Evolutionary conservation across 2,888 invertebrate genomes (phyloP).

Genomic region (Hirtodrosophila cameraria): DNA sequence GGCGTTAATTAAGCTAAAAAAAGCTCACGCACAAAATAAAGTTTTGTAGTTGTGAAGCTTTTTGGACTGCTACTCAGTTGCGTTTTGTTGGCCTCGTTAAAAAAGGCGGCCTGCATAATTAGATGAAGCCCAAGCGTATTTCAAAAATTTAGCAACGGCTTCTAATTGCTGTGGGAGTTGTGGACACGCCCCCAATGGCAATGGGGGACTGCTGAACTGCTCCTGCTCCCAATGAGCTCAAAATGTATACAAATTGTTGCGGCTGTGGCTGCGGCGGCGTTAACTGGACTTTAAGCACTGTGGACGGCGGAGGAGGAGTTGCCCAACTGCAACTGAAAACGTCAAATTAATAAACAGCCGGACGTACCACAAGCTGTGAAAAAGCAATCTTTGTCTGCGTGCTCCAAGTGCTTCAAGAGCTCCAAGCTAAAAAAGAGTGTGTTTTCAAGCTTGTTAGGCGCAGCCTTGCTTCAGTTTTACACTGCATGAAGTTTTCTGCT

Average conservation of each 20-base stretch:
- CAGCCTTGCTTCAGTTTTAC: background rate
- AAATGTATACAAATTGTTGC: slow-evolving; percentile 73
- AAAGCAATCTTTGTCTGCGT: slow-evolving; percentile 72
- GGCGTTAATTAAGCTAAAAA: background rate
- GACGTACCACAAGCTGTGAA: slow-evolving; percentile 77
- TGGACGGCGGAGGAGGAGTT: background rate
- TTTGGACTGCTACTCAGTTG: background rate
- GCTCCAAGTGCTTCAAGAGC: slow-evolving; percentile 48
- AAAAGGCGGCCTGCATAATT: slow-evolving; percentile 21
- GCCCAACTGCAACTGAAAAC: slow-evolving; percentile 63
- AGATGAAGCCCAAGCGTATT: slow-evolving; percentile 10
- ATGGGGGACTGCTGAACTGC: too few species aligned
- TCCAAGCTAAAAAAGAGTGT: slow-evolving; percentile 26
- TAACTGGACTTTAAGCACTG: slow-evolving; percentile 1
- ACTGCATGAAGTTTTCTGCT: too few species aligned
- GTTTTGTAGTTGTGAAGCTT: background rate
- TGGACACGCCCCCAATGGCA: slow-evolving; percentile 37
- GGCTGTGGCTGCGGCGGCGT: slow-evolving; percentile 17
- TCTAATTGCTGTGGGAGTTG: slow-evolving; percentile 55
- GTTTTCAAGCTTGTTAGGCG: slow-evolving; percentile 42
- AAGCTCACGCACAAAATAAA: slow-evolving; percentile 10
- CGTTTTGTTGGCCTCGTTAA: slow-evolving; percentile 3
- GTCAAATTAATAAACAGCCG: slow-evolving; percentile 76
- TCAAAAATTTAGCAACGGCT: slow-evolving; percentile 8
- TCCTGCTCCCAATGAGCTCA: slow-evolving; percentile 8